Percentiles rank a stretch among this genome's conserved stretches.
phyloP scores from a whole-genome alignment of 2,888 invertebrate species.

The Apodemia mormo region DNA sequence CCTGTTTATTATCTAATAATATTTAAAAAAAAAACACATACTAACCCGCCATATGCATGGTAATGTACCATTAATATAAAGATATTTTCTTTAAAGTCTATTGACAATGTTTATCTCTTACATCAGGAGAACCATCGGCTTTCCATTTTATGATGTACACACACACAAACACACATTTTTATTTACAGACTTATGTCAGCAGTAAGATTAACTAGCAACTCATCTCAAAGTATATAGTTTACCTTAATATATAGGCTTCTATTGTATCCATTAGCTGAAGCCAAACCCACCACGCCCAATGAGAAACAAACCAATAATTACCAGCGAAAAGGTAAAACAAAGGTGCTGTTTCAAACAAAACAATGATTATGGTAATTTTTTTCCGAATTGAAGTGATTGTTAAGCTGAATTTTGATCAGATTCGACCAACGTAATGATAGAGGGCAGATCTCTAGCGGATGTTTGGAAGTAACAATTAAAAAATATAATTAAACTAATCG shows the following conservation, averaged over 20 bases:
- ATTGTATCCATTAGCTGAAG: not conserved
- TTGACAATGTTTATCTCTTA: no score
- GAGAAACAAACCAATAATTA: slow-evolving; percentile 14
- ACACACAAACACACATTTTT: no score
- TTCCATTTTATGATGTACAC: no score
- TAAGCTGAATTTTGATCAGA: slow-evolving; percentile 10
- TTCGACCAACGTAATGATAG: slow-evolving; percentile 13
- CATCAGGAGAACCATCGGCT: no score
- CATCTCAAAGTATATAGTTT: slow-evolving; percentile 9
- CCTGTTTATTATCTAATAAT: no score
- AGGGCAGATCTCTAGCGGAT: slow-evolving; percentile 11
- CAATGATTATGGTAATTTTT: slow-evolving; percentile 16
- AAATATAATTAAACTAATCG: slow-evolving; percentile 15
- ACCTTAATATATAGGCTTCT: not conserved
- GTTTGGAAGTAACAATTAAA: slow-evolving; percentile 10
- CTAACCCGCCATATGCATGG: no score
- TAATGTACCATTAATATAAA: no score
- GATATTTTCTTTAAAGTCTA: no score
- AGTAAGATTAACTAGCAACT: not conserved
- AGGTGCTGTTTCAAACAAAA: slow-evolving; percentile 9
- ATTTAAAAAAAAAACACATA: no score
- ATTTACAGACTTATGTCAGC: no score
- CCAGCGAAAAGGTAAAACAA: slow-evolving; percentile 12
- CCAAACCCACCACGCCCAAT: slow-evolving; percentile 9
- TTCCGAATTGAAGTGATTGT: slow-evolving; percentile 15